Percentiles rank a stretch among this genome's conserved stretches.
phyloP scores from a whole-genome alignment of 2,888 invertebrate genomes.

The Formica aserva region DNA sequence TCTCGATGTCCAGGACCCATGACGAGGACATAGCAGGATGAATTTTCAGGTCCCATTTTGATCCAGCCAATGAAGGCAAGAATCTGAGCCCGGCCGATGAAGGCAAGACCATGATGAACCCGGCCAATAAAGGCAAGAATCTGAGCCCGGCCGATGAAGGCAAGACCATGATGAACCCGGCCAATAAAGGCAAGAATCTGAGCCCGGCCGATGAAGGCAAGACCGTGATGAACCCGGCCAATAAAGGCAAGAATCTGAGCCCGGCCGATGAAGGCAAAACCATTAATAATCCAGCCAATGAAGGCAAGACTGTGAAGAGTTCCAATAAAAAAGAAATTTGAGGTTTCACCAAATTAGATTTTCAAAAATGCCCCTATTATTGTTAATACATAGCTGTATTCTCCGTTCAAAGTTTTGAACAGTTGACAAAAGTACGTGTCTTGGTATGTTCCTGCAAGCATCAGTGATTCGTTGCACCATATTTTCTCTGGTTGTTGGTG shows the following conservation, averaged over 20 bases:
- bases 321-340: not conserved
- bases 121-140: too few species aligned
- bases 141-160: too few species aligned
- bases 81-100: too few species aligned
- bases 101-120: too few species aligned
- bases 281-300: not conserved
- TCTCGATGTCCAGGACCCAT: too few species aligned
- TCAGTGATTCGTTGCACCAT: not conserved
- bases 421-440: not conserved
- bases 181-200: not conserved
- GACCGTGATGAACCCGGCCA: not conserved
- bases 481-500: not conserved
- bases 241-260: too few species aligned
- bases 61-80: not conserved
- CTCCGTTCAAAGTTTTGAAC: not conserved
- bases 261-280: not conserved
- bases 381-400: not conserved
- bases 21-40: too few species aligned
- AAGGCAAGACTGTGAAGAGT: not conserved
- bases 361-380: not conserved
- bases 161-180: too few species aligned
- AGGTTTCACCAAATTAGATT: not conserved
- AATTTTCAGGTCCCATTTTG: not conserved
- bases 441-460: not conserved
- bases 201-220: not conserved